phyloP scores from a whole-genome alignment of 1,140 invertebrate genomes.

The Augochlora pura region DNA sequence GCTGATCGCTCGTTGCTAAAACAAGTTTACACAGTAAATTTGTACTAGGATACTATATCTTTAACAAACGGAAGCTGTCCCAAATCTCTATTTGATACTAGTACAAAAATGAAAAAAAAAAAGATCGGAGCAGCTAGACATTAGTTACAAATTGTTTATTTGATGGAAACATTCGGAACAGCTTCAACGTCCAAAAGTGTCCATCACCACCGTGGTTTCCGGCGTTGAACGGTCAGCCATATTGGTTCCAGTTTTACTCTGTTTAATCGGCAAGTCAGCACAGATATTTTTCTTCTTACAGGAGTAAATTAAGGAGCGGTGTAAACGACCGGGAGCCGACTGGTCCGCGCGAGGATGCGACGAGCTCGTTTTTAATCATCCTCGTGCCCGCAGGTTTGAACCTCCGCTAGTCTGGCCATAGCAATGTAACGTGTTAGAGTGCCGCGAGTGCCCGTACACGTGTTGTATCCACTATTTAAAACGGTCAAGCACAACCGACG shows the following conservation, averaged over 20 bases:
- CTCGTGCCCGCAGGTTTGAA: slow-evolving; percentile 39
- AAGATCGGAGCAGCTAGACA: too few species aligned
- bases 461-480: slow-evolving; percentile 44
- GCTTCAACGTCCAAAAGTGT: background rate
- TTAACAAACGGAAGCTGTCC: too few species aligned
- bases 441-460: slow-evolving; percentile 42
- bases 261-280: slow-evolving; percentile 26
- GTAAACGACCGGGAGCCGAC: slow-evolving; percentile 11
- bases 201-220: background rate
- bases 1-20: too few species aligned
- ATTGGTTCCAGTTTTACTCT: background rate
- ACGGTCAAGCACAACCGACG: slow-evolving; percentile 40
- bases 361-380: background rate
- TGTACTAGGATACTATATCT: too few species aligned
- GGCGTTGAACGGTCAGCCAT: background rate
- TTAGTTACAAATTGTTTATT: too few species aligned
- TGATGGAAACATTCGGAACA: background rate
- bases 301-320: slow-evolving; percentile 16
- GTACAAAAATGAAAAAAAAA: too few species aligned
- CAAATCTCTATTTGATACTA: too few species aligned
- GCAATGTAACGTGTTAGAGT: slow-evolving; percentile 41
- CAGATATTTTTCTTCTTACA: slow-evolving; percentile 46
- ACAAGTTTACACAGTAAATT: too few species aligned
- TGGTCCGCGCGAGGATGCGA: slow-evolving; percentile 6
- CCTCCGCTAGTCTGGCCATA: slow-evolving; percentile 42